Base-by-base conservation (phyloP, 2,113 vertebrate genomes). In the Gnathonemus longibarbis region DNA sequence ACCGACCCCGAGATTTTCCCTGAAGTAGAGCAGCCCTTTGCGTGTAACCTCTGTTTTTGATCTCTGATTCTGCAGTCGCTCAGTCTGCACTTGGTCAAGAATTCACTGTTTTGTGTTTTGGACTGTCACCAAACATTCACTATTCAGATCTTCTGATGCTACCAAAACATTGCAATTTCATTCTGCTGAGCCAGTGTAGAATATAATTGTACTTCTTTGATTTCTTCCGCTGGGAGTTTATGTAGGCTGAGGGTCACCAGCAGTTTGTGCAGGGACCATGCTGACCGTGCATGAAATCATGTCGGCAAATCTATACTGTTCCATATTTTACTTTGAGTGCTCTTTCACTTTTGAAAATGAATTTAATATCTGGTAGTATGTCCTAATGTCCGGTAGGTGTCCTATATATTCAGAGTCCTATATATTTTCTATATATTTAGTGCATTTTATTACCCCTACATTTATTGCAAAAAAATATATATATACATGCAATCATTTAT, bases 101-200 rank as follows among this genome's bases (percentile, higher is more conserved):
- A 10, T 62, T 66, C 39, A 5, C 17, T 21, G 53, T 46, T 45
- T 53, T 56, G 85, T 53, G 49, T 35, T 56, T 53, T 87, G 85
- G 85, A 87, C 17, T 21, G 1, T 31, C 49, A 87, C 85, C 85
- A 87, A 87, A 56, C 49, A 88, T 66, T 88, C 31, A 88, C 31
- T 88, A 35, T 21, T 45, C 21, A 66, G 87, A 45, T 88, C 53
- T 88, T n/a, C 39, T 42, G 31, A 62, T 39, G 87, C 24, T 62
- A 88, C 39, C 53, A 66, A 62, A 88, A 66, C 87, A 62, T 88
- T 88, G 31, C 53, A 62, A 88, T 88, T 88, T 66, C 19, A n/a
- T 42, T 45, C 42, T 45, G 13, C 31, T 10, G 31, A 88, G 87
- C 53, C 52, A 62, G 49, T 45, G 56, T 45, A 66, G 19, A 66